Evolutionary conservation across 1,140 invertebrate genomes (phyloP).

Genomic region (Pseudomyrmex pallidus): DNA sequence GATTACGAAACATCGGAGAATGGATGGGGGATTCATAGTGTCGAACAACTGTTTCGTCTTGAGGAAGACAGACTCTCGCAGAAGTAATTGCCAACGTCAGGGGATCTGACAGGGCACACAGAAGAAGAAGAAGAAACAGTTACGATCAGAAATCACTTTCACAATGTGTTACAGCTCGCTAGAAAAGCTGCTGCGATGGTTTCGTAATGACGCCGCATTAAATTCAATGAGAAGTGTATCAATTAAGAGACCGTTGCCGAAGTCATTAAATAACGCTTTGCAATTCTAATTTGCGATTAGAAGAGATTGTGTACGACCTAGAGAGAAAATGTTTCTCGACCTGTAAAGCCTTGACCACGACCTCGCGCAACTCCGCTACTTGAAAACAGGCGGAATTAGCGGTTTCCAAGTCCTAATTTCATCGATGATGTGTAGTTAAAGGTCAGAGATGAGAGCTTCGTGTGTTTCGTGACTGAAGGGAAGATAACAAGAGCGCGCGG

Average conservation of each 20-base stretch:
- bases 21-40: no score
- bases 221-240: not conserved
- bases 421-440: conserved; percentile 17
- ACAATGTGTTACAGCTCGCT: not conserved
- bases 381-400: conserved; percentile 42
- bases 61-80: no score
- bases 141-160: conserved; percentile 24
- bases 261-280: conserved; percentile 28
- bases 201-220: not conserved
- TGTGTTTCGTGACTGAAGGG: conserved; percentile 19
- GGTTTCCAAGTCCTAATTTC: conserved; percentile 34
- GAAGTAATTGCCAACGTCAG: no score
- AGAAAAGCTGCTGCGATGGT: not conserved
- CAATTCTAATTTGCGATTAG: not conserved
- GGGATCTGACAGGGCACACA: no score
- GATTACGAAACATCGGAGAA: no score
- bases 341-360: conserved; percentile 40
- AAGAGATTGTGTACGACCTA: conserved; percentile 2
- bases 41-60: no score
- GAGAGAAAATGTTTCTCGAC: conserved; percentile 19
- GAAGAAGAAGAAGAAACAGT: not conserved
- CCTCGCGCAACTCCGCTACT: conserved; percentile 12
- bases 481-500: conserved; percentile 40
- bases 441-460: conserved; percentile 43
- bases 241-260: conserved; percentile 3